phyloP scores from a whole-genome alignment of 2,797 vertebrate species.

The Carapus acus region DNA sequence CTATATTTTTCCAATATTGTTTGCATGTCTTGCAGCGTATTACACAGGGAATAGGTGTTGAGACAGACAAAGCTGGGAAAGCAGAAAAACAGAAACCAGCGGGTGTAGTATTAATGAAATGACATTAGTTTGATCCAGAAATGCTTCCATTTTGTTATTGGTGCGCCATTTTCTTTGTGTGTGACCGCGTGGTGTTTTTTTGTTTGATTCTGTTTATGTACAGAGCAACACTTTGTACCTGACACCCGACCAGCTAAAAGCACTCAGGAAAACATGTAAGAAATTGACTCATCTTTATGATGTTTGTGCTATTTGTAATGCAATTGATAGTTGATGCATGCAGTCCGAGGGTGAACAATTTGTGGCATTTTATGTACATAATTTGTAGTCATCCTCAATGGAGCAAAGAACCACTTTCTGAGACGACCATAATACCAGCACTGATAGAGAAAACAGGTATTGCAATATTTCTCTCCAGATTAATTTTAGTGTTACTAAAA shows the following conservation, averaged over 20 bases:
- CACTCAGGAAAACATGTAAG: constrained; percentile 72
- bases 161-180: too few species aligned
- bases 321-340: too few species aligned
- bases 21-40: constrained; percentile 56
- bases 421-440: constrained; percentile 56
- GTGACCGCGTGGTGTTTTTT: too few species aligned
- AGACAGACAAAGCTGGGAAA: constrained; percentile 48
- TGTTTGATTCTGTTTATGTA: too few species aligned
- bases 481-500: neutral
- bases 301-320: neutral
- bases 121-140: neutral
- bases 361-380: constrained; percentile 24
- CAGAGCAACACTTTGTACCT: constrained; percentile 75
- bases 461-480: constrained; percentile 17
- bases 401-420: constrained; percentile 62
- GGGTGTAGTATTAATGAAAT: constrained; percentile 64
- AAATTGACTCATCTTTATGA: constrained; percentile 7
- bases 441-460: constrained; percentile 57
- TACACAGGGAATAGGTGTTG: constrained; percentile 47
- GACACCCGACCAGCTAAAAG: constrained; percentile 72
- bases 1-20: neutral
- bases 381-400: constrained; percentile 43
- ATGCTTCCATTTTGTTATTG: neutral
- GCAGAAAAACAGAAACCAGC: constrained; percentile 51
- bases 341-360: neutral